Conservation (phyloP, 2,113 vertebrate species). For the Psammodynastes pulverulentus region DNA sequence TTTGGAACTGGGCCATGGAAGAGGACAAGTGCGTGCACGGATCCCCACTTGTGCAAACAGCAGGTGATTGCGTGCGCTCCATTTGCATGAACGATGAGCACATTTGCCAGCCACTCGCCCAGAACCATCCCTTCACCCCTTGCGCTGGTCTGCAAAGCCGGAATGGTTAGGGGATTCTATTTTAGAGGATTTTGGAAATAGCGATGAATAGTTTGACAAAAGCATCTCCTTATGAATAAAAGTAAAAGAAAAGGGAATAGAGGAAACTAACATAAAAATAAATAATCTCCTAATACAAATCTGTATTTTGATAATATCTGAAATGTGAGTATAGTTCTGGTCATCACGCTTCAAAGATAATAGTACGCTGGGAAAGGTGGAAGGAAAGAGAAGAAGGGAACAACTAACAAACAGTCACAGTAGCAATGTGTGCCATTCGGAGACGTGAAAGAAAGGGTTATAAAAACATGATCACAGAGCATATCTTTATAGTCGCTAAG, state of each 20-base stretch:
- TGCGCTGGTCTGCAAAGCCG: neutral
- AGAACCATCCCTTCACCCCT: neutral
- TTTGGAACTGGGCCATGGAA: neutral
- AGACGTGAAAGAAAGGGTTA: neutral
- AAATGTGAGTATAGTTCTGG: neutral
- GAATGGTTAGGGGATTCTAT: neutral
- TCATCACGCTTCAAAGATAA: neutral
- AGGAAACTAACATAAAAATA: neutral
- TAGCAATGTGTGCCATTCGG: neutral
- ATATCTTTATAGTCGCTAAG: neutral
- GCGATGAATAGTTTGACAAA: neutral
- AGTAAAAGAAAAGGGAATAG: neutral
- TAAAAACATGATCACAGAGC: neutral
- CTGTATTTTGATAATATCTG: neutral
- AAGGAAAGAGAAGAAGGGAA: neutral
- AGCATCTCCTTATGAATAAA: neutral
- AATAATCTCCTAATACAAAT: neutral
- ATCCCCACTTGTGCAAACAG: neutral
- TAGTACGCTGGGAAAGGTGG: neutral
- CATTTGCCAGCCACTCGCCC: neutral
- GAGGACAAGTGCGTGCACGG: neutral
- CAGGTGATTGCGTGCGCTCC: rapidly evolving
- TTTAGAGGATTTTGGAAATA: neutral
- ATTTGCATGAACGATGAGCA: neutral
- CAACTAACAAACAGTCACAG: neutral